These are phyloP conservation scores for Dyspetes luteomarginatus DNA, from an alignment of 2,888 invertebrate species.

Conservation along the genomic window DNA sequence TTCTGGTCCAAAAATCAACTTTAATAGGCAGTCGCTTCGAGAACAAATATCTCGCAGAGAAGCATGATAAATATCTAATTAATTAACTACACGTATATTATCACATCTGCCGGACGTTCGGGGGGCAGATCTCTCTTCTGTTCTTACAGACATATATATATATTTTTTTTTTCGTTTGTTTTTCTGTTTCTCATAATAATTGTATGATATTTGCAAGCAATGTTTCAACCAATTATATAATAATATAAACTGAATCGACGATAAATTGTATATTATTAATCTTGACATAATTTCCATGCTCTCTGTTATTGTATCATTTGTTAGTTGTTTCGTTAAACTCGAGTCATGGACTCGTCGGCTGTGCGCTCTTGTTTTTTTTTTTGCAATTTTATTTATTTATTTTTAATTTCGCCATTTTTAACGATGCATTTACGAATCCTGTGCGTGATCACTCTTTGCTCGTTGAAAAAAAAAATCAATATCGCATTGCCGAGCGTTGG, in stretches of 20 bases:
- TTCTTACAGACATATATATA: slow-evolving; percentile 43
- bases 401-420: neutral
- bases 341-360: slow-evolving; percentile 32
- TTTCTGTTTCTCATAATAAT: slow-evolving; percentile 18
- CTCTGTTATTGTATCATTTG: neutral
- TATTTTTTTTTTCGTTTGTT: slow-evolving; percentile 32
- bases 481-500: neutral
- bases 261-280: slow-evolving; percentile 39
- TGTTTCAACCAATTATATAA: slow-evolving; percentile 10
- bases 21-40: slow-evolving; percentile 73
- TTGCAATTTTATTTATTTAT: slow-evolving; percentile 4
- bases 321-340: slow-evolving; percentile 27
- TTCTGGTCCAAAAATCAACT: slow-evolving; percentile 65
- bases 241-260: slow-evolving; percentile 33
- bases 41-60: slow-evolving; percentile 59
- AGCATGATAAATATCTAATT: slow-evolving; percentile 69
- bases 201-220: slow-evolving; percentile 41
- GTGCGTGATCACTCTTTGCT: slow-evolving; percentile 25
- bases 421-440: slow-evolving; percentile 4
- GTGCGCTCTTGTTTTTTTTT: slow-evolving; percentile 46
- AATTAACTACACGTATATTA: slow-evolving; percentile 61
- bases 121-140: slow-evolving; percentile 24
- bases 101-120: slow-evolving; percentile 53
- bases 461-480: slow-evolving; percentile 4
- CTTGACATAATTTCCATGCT: slow-evolving; percentile 45